These are phyloP conservation scores for Odocoileus hemionus DNA, from an alignment of 2,113 vertebrate species.

Conservation along the genomic window DNA sequence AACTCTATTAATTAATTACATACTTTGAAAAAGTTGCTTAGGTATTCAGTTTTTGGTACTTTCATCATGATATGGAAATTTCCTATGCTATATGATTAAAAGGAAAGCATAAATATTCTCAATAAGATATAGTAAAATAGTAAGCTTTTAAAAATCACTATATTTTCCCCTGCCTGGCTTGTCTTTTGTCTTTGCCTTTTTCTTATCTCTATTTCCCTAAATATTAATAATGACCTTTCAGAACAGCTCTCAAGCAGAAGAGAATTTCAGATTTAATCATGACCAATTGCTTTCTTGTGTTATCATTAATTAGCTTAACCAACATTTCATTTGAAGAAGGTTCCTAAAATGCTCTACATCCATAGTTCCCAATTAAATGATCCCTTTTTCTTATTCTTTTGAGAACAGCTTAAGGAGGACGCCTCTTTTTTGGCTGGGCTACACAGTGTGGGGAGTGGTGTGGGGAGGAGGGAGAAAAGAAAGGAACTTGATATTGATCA, in stretches of 20 bases:
- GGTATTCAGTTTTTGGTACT: neutral
- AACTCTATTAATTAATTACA: neutral
- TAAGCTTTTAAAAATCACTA: neutral
- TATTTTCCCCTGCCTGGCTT: neutral
- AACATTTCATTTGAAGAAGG: neutral
- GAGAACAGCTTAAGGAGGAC: neutral
- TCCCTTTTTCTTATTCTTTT: neutral
- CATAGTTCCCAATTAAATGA: neutral
- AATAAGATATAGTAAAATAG: neutral
- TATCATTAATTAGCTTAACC: neutral
- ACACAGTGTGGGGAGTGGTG: fast-evolving
- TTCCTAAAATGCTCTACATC: neutral
- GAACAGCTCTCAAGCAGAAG: constrained; percentile 7
- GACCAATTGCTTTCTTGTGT: neutral
- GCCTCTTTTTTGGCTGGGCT: neutral
- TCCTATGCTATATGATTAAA: neutral
- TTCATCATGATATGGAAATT: neutral
- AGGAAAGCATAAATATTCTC: neutral
- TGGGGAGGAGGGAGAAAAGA: neutral
- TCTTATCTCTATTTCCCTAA: neutral
- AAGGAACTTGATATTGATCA: neutral
- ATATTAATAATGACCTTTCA: neutral
- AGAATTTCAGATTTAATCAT: neutral
- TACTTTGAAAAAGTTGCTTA: neutral
- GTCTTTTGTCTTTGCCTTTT: neutral